These are phyloP conservation scores for Perccottus glenii DNA, from an alignment of 2,113 vertebrate genomes.

Conservation along the genomic window DNA sequence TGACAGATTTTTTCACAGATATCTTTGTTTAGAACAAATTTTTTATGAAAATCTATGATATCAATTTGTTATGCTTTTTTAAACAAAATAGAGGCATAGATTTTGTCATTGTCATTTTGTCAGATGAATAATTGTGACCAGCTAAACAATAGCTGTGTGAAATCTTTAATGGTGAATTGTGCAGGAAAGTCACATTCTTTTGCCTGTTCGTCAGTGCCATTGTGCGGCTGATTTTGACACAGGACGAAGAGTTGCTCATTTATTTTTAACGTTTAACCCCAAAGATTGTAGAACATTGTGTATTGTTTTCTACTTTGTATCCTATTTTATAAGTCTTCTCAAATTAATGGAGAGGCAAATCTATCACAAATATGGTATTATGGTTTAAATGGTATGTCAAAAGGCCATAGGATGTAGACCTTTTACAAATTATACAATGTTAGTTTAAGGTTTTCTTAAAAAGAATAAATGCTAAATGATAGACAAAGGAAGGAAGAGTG, in stretches of 20 bases:
- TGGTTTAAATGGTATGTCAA: no score
- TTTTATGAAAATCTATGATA: not conserved
- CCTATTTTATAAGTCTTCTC: no score
- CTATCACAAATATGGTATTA: not conserved
- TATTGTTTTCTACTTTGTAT: no score
- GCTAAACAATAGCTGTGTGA: conserved; percentile 2
- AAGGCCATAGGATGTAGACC: no score
- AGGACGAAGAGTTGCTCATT: conserved; percentile 23
- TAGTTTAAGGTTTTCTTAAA: no score
- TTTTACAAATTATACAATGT: no score
- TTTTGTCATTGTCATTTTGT: not conserved
- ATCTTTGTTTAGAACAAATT: conserved; percentile 19
- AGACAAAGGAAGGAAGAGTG: no score
- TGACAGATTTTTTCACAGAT: conserved; percentile 61
- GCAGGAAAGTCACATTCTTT: conserved; percentile 17
- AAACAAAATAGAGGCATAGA: not conserved
- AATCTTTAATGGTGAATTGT: conserved; percentile 29
- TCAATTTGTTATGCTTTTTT: not conserved
- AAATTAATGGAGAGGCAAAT: no score
- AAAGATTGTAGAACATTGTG: no score
- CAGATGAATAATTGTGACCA: not conserved
- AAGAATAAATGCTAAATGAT: no score
- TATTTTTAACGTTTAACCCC: conserved; percentile 1
- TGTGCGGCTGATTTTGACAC: conserved; percentile 19
- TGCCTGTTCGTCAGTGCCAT: conserved; percentile 17